These are phyloP conservation scores for Deilephila porcellus DNA, from an alignment of 2,888 invertebrate species.

Conservation along the genomic window DNA sequence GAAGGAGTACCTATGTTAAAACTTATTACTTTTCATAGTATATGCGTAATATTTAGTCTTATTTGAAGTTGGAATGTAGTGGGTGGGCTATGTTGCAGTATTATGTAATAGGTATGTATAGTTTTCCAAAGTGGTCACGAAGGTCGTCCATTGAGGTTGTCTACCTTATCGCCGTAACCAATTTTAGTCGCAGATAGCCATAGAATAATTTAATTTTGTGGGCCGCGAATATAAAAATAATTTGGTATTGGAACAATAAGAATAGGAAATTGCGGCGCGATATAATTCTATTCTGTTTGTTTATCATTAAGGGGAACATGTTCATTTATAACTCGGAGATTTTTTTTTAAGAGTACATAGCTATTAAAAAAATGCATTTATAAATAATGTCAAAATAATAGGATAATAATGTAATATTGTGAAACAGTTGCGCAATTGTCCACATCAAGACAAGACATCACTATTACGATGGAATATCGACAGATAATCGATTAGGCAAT, in stretches of 20 bases:
- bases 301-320: no score
- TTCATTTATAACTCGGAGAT: no score
- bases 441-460: background rate
- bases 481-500: background rate
- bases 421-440: background rate
- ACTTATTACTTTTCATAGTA: no score
- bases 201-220: background rate
- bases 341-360: no score
- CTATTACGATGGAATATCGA: background rate
- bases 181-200: background rate
- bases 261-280: background rate
- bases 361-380: no score
- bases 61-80: no score
- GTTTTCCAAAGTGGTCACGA: background rate
- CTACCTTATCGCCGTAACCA: conserved; percentile 8
- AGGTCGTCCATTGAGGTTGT: conserved; percentile 9
- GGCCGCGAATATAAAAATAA: background rate
- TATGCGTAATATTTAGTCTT: no score
- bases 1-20: no score
- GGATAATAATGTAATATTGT: background rate
- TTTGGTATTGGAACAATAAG: background rate
- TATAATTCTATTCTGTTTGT: no score
- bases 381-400: background rate
- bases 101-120: background rate
- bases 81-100: no score